Base-by-base conservation (phyloP, 2,797 vertebrate species). In the Macroramphosus scolopax region DNA sequence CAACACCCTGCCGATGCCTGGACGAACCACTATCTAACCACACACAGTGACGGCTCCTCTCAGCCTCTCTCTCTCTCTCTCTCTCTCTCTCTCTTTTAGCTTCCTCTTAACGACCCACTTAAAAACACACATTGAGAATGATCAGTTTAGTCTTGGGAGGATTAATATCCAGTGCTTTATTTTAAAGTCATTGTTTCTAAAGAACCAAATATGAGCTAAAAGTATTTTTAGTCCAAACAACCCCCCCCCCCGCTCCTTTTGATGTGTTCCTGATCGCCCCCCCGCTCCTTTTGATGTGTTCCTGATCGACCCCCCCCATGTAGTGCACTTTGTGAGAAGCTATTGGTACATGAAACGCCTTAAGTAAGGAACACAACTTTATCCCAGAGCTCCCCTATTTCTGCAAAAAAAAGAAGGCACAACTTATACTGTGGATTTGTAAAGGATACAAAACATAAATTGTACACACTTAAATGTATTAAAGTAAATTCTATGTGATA, bases 331-430 rank as follows among this genome's bases (percentile, higher is more conserved):
- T 89, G 78, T 80, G 59, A 77, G 73, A 84, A 80, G 77, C 75
- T 85, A 78, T 82, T 84, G 84, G 82, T 84, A 88, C 80, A 85
- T 80, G 68, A 86, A 80, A 85, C 72, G 89, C 89, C 89, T 92
- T 90, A 90, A 89, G 46, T 58, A 68, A 74, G 80, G 76, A 81
- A 81, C 75, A 66, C 79, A 76, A 72, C 72, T 68, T 55, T 43
- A 39, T 33, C 60, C 72, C 60, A 6, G 55, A 60, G 36, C 61
- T 58, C 52, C 70, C 43, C 59, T 10, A 16, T 62, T 53, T 67
- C 77, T 78, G 70, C 64, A 72, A 81, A 82, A 75, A 70, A 42
- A 71, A 80, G n/a, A n/a, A 80, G 78, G 81, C 80, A 86, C 83
- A 81, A 83, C 63, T 75, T 79, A 75, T 80, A 84, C 85, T 83